A percentile compares a stretch with the other conserved stretches of the same genome.
Evolutionary conservation across 2,888 invertebrate genomes (phyloP).

Genomic region (Drosophila neonasuta): DNA sequence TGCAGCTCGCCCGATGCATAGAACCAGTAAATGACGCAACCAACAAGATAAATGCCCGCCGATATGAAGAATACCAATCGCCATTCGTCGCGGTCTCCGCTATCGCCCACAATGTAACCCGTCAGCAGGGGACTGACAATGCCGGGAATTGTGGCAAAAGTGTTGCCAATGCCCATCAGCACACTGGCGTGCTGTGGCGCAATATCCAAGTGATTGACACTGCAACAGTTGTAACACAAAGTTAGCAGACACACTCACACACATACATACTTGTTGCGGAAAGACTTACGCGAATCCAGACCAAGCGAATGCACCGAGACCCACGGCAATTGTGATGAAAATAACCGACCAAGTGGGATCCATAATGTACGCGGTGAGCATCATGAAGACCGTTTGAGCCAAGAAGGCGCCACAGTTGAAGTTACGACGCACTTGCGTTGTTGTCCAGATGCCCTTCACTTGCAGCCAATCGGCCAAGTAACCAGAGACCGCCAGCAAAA

Average conservation of each 20-base stretch:
- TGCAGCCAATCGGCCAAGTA: constrained; percentile 91
- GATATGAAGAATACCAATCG: constrained; percentile 93
- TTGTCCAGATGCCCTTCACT: constrained; percentile 85
- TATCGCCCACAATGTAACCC: constrained; percentile 88
- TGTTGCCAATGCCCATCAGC: constrained; percentile 95
- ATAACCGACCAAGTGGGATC: constrained; percentile 88
- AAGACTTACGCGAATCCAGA: constrained; percentile 91
- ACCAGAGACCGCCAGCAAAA: constrained; percentile 90
- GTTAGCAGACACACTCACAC: neutral
- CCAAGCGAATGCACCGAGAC: constrained; percentile 96
- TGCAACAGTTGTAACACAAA: constrained; percentile 76
- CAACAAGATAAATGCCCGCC: constrained; percentile 90
- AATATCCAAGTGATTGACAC: constrained; percentile 93
- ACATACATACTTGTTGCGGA: neutral
- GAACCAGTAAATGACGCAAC: constrained; percentile 91
- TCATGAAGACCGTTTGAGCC: constrained; percentile 92
- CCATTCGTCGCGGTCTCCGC: constrained; percentile 87
- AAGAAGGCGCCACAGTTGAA: constrained; percentile 90
- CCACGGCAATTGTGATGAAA: constrained; percentile 94
- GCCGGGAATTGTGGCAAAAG: constrained; percentile 94
- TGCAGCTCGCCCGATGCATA: constrained; percentile 92
- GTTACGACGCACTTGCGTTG: constrained; percentile 88
- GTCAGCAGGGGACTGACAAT: constrained; percentile 94
- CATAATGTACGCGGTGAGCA: constrained; percentile 89
- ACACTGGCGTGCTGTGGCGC: constrained; percentile 96